A percentile compares a stretch with the other conserved stretches of the same genome.
Evolutionary conservation across 2,797 vertebrate species (phyloP).

Genomic region (Clarias fuscus): DNA sequence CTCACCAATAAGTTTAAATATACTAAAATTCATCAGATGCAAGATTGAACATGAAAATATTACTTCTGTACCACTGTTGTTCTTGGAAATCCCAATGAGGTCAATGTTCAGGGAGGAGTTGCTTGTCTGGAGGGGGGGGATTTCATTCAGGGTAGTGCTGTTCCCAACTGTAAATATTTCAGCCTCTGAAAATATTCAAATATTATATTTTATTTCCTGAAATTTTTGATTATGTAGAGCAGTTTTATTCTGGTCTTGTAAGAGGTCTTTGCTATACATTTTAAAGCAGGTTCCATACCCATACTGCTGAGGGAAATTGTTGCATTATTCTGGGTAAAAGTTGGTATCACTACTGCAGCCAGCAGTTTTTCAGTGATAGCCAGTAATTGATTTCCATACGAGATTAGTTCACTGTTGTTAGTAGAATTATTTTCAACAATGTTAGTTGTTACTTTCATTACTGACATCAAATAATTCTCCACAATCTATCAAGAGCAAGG

Average conservation of each 20-base stretch:
- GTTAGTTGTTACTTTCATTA: slow-evolving; percentile 22
- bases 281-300: neutral
- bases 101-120: neutral
- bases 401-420: neutral
- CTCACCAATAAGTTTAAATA: neutral
- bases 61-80: slow-evolving; percentile 32
- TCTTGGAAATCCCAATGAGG: slow-evolving; percentile 27
- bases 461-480: neutral
- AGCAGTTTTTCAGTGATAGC: slow-evolving; percentile 5
- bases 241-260: neutral
- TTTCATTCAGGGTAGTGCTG: neutral
- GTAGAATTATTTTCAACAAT: neutral
- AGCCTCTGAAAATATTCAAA: slow-evolving; percentile 1
- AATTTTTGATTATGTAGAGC: neutral
- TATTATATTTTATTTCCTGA: neutral
- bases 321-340: neutral
- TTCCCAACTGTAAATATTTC: neutral
- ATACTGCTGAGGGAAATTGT: neutral
- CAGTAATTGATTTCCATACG: neutral
- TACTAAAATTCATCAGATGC: too few relatives aligned
- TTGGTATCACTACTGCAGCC: neutral
- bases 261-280: too few relatives aligned
- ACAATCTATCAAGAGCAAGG: neutral
- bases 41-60: neutral
- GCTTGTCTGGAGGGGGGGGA: neutral